Evolutionary conservation across 2,888 invertebrate genomes (phyloP).

Genomic region (Trichacis sp.): DNA sequence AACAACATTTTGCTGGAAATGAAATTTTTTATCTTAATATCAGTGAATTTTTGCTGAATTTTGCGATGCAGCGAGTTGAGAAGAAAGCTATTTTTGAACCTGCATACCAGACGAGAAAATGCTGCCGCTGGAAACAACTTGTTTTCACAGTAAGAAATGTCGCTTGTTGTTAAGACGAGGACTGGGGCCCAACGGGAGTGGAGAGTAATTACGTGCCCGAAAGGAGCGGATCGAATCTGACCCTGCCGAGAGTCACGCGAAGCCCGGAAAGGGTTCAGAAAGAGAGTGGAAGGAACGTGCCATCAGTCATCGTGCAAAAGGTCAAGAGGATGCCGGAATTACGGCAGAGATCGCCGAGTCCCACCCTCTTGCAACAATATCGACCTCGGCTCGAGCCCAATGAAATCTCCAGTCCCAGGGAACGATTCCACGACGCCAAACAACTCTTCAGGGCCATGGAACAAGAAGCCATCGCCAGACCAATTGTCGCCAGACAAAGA

Average conservation of each 20-base stretch:
- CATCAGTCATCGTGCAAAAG: conserved; percentile 54
- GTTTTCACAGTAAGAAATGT: too few species aligned
- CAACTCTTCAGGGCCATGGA: conserved; percentile 87
- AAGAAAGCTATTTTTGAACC: too few species aligned
- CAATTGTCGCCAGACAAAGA: conserved; percentile 51
- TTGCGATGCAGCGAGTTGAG: too few species aligned
- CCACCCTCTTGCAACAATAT: too few species aligned
- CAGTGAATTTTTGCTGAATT: too few species aligned
- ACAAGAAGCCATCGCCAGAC: conserved; percentile 71
- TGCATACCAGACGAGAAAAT: too few species aligned
- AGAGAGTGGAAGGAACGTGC: conserved; percentile 38
- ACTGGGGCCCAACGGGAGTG: conserved; percentile 72
- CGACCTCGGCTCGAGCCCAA: conserved; percentile 61
- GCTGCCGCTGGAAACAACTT: too few species aligned
- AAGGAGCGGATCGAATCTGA: conserved; percentile 52
- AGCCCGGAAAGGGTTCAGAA: conserved; percentile 57
- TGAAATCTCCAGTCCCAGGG: conserved; percentile 73
- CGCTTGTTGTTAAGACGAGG: conserved; percentile 76
- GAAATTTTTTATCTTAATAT: too few species aligned
- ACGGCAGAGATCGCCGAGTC: conserved; percentile 66
- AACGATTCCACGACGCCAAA: conserved; percentile 87
- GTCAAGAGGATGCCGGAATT: conserved; percentile 71
- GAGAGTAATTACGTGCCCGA: conserved; percentile 60
- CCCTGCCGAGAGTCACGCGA: conserved; percentile 59
- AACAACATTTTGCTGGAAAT: too few species aligned